phyloP scores from a whole-genome alignment of 2,888 invertebrate genomes.

The Ophioninae sp. region DNA sequence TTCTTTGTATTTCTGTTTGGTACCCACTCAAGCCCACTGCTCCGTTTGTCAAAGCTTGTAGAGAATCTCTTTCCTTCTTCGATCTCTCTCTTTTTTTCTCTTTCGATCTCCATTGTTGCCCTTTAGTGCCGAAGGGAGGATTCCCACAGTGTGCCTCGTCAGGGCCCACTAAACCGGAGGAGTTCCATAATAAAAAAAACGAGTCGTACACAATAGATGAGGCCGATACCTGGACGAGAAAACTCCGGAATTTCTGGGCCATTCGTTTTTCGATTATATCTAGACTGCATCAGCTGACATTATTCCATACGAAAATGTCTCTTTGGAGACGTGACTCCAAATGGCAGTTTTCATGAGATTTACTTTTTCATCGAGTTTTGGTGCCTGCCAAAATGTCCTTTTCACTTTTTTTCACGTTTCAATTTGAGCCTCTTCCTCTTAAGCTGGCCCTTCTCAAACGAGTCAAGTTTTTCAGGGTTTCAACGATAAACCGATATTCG shows the following conservation, averaged over 20 bases:
- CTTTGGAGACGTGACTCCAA: constrained; percentile 34
- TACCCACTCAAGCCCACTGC: constrained; percentile 75
- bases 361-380: constrained; percentile 48
- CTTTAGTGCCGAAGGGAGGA: constrained; percentile 68
- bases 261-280: constrained; percentile 46
- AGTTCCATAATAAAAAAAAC: constrained; percentile 65
- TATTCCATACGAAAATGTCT: constrained; percentile 19
- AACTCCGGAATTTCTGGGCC: constrained; percentile 50
- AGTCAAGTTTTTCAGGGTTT: background rate
- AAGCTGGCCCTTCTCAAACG: background rate
- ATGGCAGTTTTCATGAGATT: constrained; percentile 46
- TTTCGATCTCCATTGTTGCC: constrained; percentile 68
- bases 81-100: constrained; percentile 34
- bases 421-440: constrained; percentile 8
- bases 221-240: constrained; percentile 59
- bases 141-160: constrained; percentile 71
- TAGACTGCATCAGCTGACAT: constrained; percentile 31
- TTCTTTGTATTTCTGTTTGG: constrained; percentile 76
- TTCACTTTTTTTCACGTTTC: constrained; percentile 14
- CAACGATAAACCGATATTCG: background rate
- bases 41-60: constrained; percentile 67
- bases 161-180: constrained; percentile 63
- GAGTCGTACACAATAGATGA: constrained; percentile 56
- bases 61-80: constrained; percentile 64
- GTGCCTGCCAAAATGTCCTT: background rate